Evolutionary conservation across 2,797 vertebrate species (phyloP).

Genomic region (Tympanoctomys barrerae): DNA sequence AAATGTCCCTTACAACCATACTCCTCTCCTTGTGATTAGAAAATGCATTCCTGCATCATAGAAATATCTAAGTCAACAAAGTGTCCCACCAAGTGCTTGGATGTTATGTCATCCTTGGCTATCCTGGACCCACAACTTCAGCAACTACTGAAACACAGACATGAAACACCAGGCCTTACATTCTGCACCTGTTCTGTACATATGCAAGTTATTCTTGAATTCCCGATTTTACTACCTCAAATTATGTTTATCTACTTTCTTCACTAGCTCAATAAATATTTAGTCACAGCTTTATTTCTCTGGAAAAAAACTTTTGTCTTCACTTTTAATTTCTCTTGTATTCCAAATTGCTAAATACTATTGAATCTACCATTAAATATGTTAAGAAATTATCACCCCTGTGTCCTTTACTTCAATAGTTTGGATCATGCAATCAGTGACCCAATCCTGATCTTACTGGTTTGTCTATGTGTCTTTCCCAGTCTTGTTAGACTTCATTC

Average conservation of each 20-base stretch:
- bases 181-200: background rate
- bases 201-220: background rate
- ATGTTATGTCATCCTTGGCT: no score
- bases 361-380: background rate
- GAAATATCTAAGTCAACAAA: background rate
- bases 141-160: background rate
- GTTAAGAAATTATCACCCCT: background rate
- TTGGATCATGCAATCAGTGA: background rate
- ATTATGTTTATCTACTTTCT: background rate
- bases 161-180: background rate
- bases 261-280: background rate
- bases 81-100: background rate
- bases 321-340: background rate
- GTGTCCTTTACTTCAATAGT: background rate
- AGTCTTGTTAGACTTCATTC: background rate
- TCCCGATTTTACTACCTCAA: background rate
- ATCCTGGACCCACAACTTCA: background rate
- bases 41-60: background rate
- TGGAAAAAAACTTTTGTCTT: background rate
- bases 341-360: background rate
- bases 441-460: background rate
- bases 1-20: background rate
- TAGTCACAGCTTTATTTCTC: background rate
- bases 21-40: background rate
- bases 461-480: background rate